phyloP scores from a whole-genome alignment of 1,140 invertebrate genomes.

The Oscheius sp. region DNA sequence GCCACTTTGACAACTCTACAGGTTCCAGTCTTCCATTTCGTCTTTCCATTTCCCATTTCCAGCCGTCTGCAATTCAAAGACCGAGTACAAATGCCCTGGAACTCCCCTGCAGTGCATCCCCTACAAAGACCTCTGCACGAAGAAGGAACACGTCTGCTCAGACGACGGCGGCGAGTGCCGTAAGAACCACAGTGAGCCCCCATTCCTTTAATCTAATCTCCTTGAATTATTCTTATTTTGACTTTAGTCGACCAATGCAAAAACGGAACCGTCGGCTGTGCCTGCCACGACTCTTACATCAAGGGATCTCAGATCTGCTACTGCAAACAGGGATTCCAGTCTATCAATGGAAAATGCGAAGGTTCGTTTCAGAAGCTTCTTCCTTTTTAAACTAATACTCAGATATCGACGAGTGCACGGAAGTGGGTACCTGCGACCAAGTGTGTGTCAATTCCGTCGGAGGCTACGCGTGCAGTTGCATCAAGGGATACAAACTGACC shows the following conservation, averaged over 20 bases:
- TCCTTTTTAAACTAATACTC: constrained; percentile 27
- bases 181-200: neutral
- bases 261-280: constrained; percentile 27
- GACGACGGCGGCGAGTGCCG: constrained; percentile 34
- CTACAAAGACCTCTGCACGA: constrained; percentile 44
- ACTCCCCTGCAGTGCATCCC: constrained; percentile 46
- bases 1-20: neutral
- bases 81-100: constrained; percentile 47
- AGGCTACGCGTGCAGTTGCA: constrained; percentile 86
- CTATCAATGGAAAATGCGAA: constrained; percentile 35
- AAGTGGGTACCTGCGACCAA: constrained; percentile 77
- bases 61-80: constrained; percentile 41
- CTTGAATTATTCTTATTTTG: constrained; percentile 8
- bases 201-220: constrained; percentile 1
- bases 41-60: neutral
- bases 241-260: constrained; percentile 27
- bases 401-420: constrained; percentile 87
- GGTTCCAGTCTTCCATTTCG: neutral
- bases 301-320: constrained; percentile 32
- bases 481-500: constrained; percentile 73
- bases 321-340: constrained; percentile 35
- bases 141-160: constrained; percentile 10
- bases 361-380: constrained; percentile 35
- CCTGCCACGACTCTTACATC: constrained; percentile 36
- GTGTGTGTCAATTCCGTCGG: constrained; percentile 75